phyloP scores from a whole-genome alignment of 2,113 vertebrate species.

The Corythoichthys intestinalis region DNA sequence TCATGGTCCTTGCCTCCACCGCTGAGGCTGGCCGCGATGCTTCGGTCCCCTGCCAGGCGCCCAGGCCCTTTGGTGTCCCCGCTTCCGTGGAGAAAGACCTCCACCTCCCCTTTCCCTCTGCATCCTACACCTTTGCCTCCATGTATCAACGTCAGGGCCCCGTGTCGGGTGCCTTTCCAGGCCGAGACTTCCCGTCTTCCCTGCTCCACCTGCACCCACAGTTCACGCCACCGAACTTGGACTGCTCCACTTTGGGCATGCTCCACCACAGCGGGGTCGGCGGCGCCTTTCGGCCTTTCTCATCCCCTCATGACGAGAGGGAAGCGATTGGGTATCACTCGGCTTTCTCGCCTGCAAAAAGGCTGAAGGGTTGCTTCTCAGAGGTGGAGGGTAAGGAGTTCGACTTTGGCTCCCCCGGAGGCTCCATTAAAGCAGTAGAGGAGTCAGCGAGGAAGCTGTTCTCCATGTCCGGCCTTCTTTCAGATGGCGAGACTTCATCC shows the following conservation, averaged over 20 bases:
- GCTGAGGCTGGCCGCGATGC: conserved; percentile 92
- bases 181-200: conserved; percentile 92
- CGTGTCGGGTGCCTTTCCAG: conserved; percentile 84
- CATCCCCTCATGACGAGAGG: conserved; percentile 86
- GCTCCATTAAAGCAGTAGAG: conserved; percentile 83
- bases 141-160: conserved; percentile 96
- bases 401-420: conserved; percentile 82
- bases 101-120: conserved; percentile 93
- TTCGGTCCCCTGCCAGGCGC: conserved; percentile 91
- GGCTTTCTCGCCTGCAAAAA: conserved; percentile 92
- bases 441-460: conserved; percentile 94
- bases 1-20: conserved; percentile 96
- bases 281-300: conserved; percentile 93
- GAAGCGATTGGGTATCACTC: conserved; percentile 88
- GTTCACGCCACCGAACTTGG: conserved; percentile 90
- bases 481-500: conserved; percentile 87
- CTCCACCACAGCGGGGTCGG: conserved; percentile 91
- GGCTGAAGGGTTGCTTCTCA: conserved; percentile 94
- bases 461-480: conserved; percentile 93
- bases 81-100: conserved; percentile 93
- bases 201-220: conserved; percentile 95
- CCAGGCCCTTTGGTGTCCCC: conserved; percentile 88
- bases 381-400: conserved; percentile 94
- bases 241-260: conserved; percentile 94
- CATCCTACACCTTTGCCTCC: conserved; percentile 96